Base-by-base conservation (phyloP, 2,888 invertebrate species). In the Pomacea canaliculata region DNA sequence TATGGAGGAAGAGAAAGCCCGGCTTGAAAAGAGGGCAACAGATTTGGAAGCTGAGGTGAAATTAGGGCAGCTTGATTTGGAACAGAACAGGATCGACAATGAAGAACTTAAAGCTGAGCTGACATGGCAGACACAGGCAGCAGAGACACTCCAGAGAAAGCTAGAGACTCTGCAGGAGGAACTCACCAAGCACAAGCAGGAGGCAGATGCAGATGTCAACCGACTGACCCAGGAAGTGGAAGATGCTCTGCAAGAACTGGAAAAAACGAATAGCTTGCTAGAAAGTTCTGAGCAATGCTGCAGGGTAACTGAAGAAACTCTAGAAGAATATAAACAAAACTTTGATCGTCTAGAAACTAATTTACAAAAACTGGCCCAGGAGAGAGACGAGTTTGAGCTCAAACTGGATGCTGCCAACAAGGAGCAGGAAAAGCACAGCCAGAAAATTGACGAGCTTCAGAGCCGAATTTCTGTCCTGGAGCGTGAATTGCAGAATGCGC, bases 241-340 rank as follows among this genome's bases (percentile, higher is more conserved):
- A 23, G 82, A 83, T 69, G 67, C 81, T 56, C 78, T 82, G 77
- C 81, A 81, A 62, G 70, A 80, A 7, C 79, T 81, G 48, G 78
- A 79, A 62, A 80, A 81, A 63, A 73, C 80, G n/a, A 80, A 81
- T 67, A 76, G 71, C 27, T 67, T 81, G 23, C 69, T 77, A 68
- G 72, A 78, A 8, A 62, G 60, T 48, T 68, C 74, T 19, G 74
- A 74, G 23, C 74, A 74, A 16, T 74, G 74, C 69, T 69, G 60
- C 49, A 46, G 51, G 19, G 69, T 74, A 19, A 60, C 71, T 27
- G 77, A 77, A 46, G 73, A 73, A 49, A 73, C 77, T 23, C 60
- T 77, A 46, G 48, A 69, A 59, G 70, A 77, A 8, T 56, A 73
- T 27, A 65, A 65, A 46, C 27, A 49, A 8, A 62, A 77, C 56